Base-by-base conservation (phyloP, 1,140 invertebrate species). In the Zaprionus capensis region DNA sequence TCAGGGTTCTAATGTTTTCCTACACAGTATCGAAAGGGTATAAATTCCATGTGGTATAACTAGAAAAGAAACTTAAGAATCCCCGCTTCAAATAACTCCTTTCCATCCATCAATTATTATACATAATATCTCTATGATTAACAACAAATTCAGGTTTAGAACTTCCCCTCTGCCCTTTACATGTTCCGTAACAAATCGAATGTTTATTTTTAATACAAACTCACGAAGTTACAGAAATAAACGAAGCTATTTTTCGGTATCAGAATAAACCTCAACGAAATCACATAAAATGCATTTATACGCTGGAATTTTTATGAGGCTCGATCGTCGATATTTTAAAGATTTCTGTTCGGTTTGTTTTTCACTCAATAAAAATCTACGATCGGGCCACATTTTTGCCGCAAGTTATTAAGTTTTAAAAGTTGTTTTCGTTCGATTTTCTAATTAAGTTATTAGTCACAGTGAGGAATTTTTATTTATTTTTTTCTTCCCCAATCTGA, bases 391-490 rank as follows among this genome's bases (percentile, higher is more conserved):
- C 78, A 88, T 80, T 86, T 87, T 86, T 82, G 76, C 71, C 72
- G 83, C 83, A 80, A 78, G 71, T 88, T 88, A 88, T 87, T 83
- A 80, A 88, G 78, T 75, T 76, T 87, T 88, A 72, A 41, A 82
- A 77, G 20, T 74, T 57, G 57, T 70, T 55, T 36, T 53, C 55
- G 26, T 68, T 58, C 53, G 71, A 70, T 78, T 90, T 88, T 88
- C 85, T 85, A 88, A 88, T 88, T 88, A 88, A 88, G 85, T 90
- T 88, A 90, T 88, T 88, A 88, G 85, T 88, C 85, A 87, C 72
- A 81, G 78, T 80, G 51, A 71, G 82, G 82, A 81, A 85, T 84
- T 64, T 57, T 55, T 46, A 26, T 56, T 46, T 44, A 5, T 41
- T 34, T 53, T 64, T 71, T 67, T 61, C 9, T 66, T 51, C 38